Evolutionary conservation across 2,797 vertebrate species (phyloP), one percentile per base, ranked within the genome.

Genomic region (Rhynchonycteris naso): DNA sequence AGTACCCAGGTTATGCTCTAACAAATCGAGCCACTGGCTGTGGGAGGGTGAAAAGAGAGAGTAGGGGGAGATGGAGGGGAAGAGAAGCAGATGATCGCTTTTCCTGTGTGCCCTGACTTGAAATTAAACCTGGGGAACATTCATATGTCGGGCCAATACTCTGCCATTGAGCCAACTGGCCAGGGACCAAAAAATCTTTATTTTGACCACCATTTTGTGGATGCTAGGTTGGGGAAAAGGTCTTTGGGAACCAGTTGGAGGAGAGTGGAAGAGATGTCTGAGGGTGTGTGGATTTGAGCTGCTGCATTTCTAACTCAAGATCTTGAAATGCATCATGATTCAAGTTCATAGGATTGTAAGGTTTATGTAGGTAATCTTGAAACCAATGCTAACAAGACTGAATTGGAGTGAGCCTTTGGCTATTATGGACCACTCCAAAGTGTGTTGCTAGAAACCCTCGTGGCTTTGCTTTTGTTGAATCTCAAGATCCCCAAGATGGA

Each of bases 331-430:
- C 98, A 99, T 98, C 99, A 99, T 97, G 99, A 99, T 97, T 99
- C 98, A 84, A 99, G 99, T 98, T 99, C 99, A 13, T 98, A 99
- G 94, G 99, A 99, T 97, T 99, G 99, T 98, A 99, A 99, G 98
- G 99, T 99, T 90, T 99, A 99, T 21, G 99, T 99, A 95, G 99
- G 99, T 68, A 99, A 99, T 98, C 99, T 99, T 96, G 99, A 99
- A 79, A 99, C 99, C 97, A 99, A 99, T 98, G 99, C 99, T 95
- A 99, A 99, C 98, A 99, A 99, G 98, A 99, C 99, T 1, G 99
- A 99, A 94, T 90, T 99, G 97, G 99, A 99, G 96, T 98, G 99
- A 91, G 98, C 99, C 3, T 99, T 99, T 98, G 99, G 99, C 78
- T 99, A 99, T 97, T 99, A 99, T 38, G 99, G 99, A 91, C 99